Conservation (phyloP, 2,888 invertebrate genomes). For the Alentia gelatinosa region DNA sequence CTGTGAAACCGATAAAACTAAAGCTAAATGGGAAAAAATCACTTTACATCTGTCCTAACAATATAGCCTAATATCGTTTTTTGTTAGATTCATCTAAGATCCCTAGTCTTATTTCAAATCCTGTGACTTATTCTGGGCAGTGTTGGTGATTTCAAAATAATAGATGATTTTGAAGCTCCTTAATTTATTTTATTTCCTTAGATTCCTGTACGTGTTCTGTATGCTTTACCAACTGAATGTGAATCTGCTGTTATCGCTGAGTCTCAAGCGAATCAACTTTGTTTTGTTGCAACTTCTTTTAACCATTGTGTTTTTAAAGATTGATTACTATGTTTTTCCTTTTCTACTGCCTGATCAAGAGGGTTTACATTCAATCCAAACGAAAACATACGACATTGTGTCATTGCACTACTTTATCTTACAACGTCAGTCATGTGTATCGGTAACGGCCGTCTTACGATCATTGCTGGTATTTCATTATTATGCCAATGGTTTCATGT, state of each 20-base stretch:
- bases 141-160: too few relatives aligned
- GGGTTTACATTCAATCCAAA: neutral
- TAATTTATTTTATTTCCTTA: neutral
- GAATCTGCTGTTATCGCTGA: neutral
- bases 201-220: too few relatives aligned
- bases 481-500: constrained; percentile 7
- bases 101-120: too few relatives aligned
- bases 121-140: too few relatives aligned
- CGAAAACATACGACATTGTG: neutral
- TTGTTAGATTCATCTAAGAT: too few relatives aligned
- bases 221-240: neutral
- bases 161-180: neutral
- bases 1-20: too few relatives aligned
- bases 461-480: neutral
- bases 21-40: too few relatives aligned
- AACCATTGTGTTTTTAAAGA: too few relatives aligned
- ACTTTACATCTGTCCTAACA: too few relatives aligned
- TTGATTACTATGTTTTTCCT: neutral
- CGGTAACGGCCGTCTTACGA: neutral
- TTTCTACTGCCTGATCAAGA: neutral
- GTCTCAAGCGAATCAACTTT: neutral
- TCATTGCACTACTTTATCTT: neutral
- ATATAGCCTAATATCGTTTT: too few relatives aligned
- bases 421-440: neutral
- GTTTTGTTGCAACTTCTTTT: neutral